Conservation (phyloP, 2,113 vertebrate genomes). For the Calonectris borealis region DNA sequence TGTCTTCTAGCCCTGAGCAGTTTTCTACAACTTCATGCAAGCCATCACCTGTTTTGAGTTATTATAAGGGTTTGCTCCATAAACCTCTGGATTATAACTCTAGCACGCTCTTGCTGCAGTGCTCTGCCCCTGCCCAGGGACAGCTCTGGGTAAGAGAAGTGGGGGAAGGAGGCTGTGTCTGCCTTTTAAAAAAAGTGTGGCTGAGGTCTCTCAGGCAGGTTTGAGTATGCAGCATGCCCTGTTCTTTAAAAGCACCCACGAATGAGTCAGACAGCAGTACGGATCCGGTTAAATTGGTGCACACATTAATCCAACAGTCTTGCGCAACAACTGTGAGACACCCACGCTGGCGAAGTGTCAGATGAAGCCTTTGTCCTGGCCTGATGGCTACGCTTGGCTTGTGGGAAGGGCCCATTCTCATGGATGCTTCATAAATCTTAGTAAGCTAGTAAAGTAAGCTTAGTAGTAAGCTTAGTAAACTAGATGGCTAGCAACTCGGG, state of each 20-base stretch:
- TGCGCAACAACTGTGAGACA: background rate
- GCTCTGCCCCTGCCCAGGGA: background rate
- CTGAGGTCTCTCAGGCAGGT: background rate
- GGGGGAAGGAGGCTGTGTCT: background rate
- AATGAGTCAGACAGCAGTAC: background rate
- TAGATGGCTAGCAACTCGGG: background rate
- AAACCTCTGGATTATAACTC: background rate
- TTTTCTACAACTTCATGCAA: background rate
- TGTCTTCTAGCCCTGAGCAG: background rate
- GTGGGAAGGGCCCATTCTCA: background rate
- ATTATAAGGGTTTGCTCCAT: background rate
- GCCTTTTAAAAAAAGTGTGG: background rate
- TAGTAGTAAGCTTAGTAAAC: background rate
- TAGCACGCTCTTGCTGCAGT: background rate
- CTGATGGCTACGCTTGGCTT: background rate
- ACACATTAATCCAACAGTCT: background rate
- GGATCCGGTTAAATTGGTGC: background rate
- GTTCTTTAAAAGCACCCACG: background rate
- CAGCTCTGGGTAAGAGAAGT: background rate
- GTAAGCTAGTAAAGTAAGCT: background rate
- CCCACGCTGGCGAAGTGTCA: fast-evolving
- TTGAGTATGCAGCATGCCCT: background rate
- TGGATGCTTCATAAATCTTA: background rate
- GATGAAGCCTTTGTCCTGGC: background rate
- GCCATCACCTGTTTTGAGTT: background rate